Evolutionary conservation across 2,797 vertebrate genomes (phyloP), one percentile per base, ranked within the genome.

Genomic region (Melopsittacus undulatus): DNA sequence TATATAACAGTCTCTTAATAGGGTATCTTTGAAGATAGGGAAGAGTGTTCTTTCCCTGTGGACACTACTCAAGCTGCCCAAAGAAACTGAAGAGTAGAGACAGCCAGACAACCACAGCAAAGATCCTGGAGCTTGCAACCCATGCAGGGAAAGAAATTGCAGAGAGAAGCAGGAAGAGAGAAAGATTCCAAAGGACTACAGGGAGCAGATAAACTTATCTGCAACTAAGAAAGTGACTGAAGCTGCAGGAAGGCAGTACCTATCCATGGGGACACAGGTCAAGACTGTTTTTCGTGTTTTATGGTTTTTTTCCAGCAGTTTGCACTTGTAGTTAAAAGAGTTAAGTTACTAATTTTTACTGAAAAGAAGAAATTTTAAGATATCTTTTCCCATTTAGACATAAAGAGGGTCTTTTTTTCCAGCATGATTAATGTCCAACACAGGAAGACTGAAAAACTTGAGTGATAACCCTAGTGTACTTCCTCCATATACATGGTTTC

Each of bases 61-160:
- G 42, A 75, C 83, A 20, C 52, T 67, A 22, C 43, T 56, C 30
- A 40, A 75, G n/a, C 48, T 78, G 40, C 20, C 49, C 63, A 76
- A 83, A 57, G 24, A 75, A 94, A 75, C 10, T 26, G 48, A 70
- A 30, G 46, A 48, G 29, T 11, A 51, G 6, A 14, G 38, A n/a
- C 43, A 87, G 43, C 12, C 27, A 63, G 27, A 38, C 4, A 83
- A 29, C 3, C 12, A 46, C 1, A 6, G 62, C 36, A 52, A 74
- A 59, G 23, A 78, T 16, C 19, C 6, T 9, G 5, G 48, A 70
- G 46, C 11, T 13, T 69, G 34, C 24, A 67, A 51, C 14, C 16
- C 32, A 0, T 14, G 20, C 7, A 46, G 15, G 22, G 73, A 75
- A 92, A 43, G 51, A 54, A 30, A 75, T 0, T 1, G 3, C 45